Evolutionary conservation across 35 echinoderm and acorn worm species (phyloP).

Genomic region (Apostichopus parvimensis): DNA sequence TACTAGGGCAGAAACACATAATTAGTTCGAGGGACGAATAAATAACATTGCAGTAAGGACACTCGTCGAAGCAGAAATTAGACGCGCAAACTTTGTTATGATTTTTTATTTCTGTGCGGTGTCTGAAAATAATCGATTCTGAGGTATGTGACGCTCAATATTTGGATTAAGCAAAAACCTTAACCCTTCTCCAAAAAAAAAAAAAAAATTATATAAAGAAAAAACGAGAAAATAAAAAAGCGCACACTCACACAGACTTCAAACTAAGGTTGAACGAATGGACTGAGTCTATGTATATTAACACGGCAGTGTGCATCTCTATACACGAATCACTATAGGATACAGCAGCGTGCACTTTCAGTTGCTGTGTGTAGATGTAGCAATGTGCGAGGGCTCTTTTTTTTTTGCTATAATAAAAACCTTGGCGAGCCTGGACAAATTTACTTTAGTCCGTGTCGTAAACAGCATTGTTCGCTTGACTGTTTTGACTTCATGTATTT

Average conservation of each 20-base stretch:
- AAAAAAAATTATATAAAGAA: neutral
- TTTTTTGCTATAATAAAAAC: too few relatives aligned
- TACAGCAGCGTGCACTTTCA: too few relatives aligned
- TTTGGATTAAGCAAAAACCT: neutral
- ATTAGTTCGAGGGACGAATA: constrained; percentile 25
- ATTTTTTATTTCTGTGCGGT: neutral
- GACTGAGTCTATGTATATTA: neutral
- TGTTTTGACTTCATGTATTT: too few relatives aligned
- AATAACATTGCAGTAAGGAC: constrained; percentile 8
- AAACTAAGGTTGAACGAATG: too few relatives aligned
- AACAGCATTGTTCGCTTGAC: too few relatives aligned
- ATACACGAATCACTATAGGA: too few relatives aligned
- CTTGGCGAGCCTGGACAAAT: too few relatives aligned
- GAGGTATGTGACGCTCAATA: neutral
- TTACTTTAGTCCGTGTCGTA: too few relatives aligned
- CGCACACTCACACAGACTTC: neutral
- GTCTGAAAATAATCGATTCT: neutral
- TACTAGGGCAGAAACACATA: constrained; percentile 41
- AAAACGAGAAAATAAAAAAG: neutral
- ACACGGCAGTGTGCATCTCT: neutral
- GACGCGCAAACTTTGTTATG: neutral
- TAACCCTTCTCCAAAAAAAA: neutral
- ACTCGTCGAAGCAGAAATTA: neutral
- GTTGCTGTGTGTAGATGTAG: too few relatives aligned
- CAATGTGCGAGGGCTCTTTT: too few relatives aligned